phyloP scores from a whole-genome alignment of 2,888 invertebrate genomes.

The Lissonota sp. region DNA sequence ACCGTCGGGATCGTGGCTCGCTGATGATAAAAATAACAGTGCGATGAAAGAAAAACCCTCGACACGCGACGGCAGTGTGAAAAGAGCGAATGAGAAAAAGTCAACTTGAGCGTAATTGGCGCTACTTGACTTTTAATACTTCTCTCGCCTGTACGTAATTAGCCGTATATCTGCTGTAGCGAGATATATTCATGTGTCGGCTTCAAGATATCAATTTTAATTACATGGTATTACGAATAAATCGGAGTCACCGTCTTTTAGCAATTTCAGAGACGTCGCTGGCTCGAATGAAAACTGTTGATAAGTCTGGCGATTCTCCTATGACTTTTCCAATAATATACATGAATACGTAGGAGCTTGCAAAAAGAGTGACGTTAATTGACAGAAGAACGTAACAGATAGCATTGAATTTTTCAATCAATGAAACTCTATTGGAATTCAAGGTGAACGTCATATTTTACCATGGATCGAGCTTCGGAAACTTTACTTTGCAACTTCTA shows the following conservation, averaged over 20 bases:
- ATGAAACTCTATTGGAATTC: too few species aligned
- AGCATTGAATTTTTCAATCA: too few species aligned
- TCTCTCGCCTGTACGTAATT: background rate
- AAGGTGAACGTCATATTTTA: too few species aligned
- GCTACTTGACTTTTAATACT: background rate
- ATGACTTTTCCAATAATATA: too few species aligned
- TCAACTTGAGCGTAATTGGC: background rate
- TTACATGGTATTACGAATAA: background rate
- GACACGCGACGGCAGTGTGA: background rate
- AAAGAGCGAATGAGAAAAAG: background rate
- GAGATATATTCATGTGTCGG: background rate
- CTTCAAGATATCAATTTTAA: background rate
- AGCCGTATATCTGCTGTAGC: background rate
- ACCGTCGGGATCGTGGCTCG: conserved; percentile 14
- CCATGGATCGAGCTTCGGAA: too few species aligned
- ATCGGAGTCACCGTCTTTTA: background rate
- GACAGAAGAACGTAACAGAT: too few species aligned
- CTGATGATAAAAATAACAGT: conserved; percentile 21
- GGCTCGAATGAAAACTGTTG: too few species aligned
- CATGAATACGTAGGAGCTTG: too few species aligned
- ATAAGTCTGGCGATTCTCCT: too few species aligned
- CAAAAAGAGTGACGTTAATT: too few species aligned
- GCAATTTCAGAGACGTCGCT: too few species aligned
- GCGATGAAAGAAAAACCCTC: background rate
- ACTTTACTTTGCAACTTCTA: too few species aligned